Evolutionary conservation across 1,140 invertebrate genomes (phyloP).

Genomic region (Drosophila sucinea): DNA sequence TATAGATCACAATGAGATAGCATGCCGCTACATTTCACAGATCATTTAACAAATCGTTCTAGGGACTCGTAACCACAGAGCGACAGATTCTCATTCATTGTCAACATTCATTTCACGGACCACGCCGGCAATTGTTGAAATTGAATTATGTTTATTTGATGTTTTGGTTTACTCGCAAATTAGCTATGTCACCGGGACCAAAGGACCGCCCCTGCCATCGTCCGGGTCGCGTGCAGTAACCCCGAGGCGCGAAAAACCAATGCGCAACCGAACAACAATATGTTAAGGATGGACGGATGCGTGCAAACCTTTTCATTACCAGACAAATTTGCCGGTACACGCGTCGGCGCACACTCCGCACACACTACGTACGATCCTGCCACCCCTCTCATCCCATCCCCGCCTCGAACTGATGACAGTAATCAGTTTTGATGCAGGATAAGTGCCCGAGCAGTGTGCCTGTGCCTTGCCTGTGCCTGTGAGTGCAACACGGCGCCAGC

Average conservation of each 20-base stretch:
- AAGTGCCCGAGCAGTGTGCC: constrained; percentile 32
- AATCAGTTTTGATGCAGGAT: constrained; percentile 78
- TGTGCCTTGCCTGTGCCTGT: too few species aligned
- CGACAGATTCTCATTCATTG: constrained; percentile 21
- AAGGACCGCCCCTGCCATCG: constrained; percentile 34
- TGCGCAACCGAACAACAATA: constrained; percentile 70
- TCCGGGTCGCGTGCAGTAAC: constrained; percentile 64
- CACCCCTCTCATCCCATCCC: constrained; percentile 21
- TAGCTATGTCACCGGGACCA: constrained; percentile 70
- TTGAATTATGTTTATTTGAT: constrained; percentile 83
- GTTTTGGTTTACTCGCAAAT: constrained; percentile 80
- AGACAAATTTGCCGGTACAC: constrained; percentile 70
- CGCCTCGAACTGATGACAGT: constrained; percentile 68
- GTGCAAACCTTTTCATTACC: constrained; percentile 82
- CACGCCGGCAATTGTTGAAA: constrained; percentile 71
- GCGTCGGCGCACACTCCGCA: constrained; percentile 71
- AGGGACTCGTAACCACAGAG: constrained; percentile 58
- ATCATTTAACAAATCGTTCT: constrained; percentile 57
- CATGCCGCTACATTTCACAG: constrained; percentile 51
- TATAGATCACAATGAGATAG: constrained; percentile 50
- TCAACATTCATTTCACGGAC: constrained; percentile 45
- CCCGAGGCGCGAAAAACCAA: constrained; percentile 79
- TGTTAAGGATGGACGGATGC: constrained; percentile 63
- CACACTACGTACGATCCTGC: constrained; percentile 12
- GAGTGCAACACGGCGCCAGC: constrained; percentile 19